Evolutionary conservation across 2,797 vertebrate genomes (phyloP).

Genomic region (Pangasius mekongensis): DNA sequence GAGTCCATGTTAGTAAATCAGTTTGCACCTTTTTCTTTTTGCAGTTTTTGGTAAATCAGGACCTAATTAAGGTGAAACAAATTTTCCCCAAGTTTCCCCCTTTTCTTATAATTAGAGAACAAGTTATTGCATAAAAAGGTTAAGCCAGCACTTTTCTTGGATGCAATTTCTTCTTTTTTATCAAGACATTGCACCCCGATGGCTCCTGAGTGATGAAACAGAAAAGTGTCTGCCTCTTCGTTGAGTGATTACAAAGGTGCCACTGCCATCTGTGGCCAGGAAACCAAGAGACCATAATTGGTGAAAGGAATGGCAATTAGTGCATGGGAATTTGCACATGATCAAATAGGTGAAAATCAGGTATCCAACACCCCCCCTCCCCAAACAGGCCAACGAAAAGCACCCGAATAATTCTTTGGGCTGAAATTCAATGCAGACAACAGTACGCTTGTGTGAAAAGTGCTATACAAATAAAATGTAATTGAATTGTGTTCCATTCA

Average conservation of each 20-base stretch:
- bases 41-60: not conserved
- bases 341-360: not conserved
- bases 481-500: not conserved
- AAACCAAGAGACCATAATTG: not conserved
- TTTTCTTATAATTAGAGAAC: not conserved
- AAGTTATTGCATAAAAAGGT: not conserved
- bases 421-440: not conserved
- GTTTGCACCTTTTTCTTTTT: not conserved
- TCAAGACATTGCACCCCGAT: not conserved
- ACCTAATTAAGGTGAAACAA: not conserved
- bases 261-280: not conserved
- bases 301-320: not conserved
- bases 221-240: not conserved
- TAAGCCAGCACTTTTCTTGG: not conserved
- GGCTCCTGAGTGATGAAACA: not conserved
- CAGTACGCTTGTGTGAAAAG: too few species aligned
- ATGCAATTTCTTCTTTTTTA: not conserved
- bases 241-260: not conserved
- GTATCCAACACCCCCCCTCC: not conserved
- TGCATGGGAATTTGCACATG: not conserved
- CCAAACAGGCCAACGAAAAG: too few species aligned
- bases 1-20: not conserved
- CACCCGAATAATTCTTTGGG: not conserved
- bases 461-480: too few species aligned
- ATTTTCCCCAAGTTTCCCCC: not conserved